Evolutionary conservation across 2,113 vertebrate species (phyloP).

Genomic region (Mixornis gularis): DNA sequence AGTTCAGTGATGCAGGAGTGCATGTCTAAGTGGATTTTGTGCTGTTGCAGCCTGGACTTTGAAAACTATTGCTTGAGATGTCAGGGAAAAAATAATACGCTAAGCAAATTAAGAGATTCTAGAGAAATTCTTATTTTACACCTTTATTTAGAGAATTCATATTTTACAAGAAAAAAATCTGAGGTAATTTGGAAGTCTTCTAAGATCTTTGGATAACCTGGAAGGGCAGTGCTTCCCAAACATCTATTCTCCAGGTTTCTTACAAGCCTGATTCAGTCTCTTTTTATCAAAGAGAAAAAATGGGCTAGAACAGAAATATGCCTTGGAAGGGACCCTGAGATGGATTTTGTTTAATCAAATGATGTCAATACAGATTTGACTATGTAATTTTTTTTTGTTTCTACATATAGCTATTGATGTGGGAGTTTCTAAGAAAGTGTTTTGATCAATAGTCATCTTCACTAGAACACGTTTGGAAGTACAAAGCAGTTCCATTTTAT

Average conservation of each 20-base stretch:
- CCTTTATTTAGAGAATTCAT: not conserved
- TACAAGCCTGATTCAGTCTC: not conserved
- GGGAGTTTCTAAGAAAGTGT: conserved; percentile 36
- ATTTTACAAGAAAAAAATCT: not conserved
- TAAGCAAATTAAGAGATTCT: not conserved
- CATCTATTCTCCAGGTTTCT: not conserved
- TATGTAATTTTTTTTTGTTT: conserved; percentile 25
- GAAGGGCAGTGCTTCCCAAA: not conserved
- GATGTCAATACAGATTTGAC: conserved; percentile 16
- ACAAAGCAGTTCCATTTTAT: conserved; percentile 34
- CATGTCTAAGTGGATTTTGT: not conserved
- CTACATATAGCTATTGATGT: conserved; percentile 35
- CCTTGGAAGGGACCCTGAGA: not conserved
- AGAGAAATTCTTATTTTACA: not conserved
- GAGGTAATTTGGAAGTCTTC: not conserved
- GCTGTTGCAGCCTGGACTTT: not conserved
- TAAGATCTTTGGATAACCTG: not conserved
- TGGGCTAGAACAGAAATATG: not conserved
- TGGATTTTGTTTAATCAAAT: not conserved
- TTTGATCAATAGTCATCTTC: conserved; percentile 48
- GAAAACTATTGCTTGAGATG: not conserved
- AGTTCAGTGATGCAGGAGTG: not conserved
- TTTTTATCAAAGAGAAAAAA: not conserved
- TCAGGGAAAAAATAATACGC: not conserved
- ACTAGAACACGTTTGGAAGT: conserved; percentile 25